These are phyloP conservation scores for Macroteleia sp. DNA, from an alignment of 2,888 invertebrate species.

Conservation along the genomic window DNA sequence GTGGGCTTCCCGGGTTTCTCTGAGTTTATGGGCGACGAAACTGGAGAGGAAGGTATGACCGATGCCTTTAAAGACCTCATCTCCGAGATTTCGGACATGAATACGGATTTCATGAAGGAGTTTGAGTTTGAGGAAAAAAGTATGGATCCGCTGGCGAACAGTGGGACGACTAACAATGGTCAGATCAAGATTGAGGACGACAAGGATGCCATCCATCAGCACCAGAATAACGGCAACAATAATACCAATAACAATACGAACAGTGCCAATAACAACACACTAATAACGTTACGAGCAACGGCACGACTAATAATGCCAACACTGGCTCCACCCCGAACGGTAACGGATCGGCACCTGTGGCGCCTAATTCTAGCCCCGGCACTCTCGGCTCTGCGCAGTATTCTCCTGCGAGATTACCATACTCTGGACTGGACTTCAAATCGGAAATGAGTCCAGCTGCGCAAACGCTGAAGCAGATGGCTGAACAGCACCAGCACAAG, in stretches of 20 bases:
- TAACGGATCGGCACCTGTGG: slow-evolving; percentile 67
- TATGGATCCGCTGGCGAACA: slow-evolving; percentile 72
- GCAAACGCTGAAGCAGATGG: no score
- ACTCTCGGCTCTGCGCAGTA: slow-evolving; percentile 85
- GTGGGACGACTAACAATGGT: slow-evolving; percentile 74
- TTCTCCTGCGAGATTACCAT: slow-evolving; percentile 84
- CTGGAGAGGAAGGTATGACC: slow-evolving; percentile 90
- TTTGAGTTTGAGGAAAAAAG: slow-evolving; percentile 89
- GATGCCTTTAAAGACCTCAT: slow-evolving; percentile 94
- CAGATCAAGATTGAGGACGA: slow-evolving; percentile 82
- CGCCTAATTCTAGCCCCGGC: slow-evolving; percentile 78
- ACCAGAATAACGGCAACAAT: slow-evolving; percentile 67
- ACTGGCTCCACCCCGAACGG: slow-evolving; percentile 69
- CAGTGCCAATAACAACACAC: slow-evolving; percentile 64
- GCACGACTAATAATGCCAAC: slow-evolving; percentile 75
- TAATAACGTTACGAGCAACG: slow-evolving; percentile 80
- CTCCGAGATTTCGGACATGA: slow-evolving; percentile 92
- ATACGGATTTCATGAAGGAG: slow-evolving; percentile 92
- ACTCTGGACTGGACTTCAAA: no score
- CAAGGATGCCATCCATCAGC: slow-evolving; percentile 79
- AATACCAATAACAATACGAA: slow-evolving; percentile 59
- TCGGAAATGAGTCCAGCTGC: no score
- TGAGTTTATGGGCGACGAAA: slow-evolving; percentile 93
- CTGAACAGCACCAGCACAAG: no score
- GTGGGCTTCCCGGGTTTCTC: slow-evolving; percentile 91